These are phyloP conservation scores for Plagodis pulveraria DNA, from an alignment of 2,888 invertebrate genomes.

Conservation along the genomic window DNA sequence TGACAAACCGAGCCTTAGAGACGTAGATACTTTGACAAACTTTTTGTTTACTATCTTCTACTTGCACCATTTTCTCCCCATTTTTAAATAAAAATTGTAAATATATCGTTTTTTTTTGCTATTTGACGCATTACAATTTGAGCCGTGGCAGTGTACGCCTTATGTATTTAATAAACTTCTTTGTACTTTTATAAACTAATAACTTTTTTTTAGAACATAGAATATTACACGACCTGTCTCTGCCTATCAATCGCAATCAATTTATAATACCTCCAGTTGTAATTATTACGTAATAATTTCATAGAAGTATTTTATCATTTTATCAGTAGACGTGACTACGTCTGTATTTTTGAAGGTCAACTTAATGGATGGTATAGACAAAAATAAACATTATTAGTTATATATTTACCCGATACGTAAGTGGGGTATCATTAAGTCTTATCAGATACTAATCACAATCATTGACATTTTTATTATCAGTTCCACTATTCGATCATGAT, in stretches of 20 bases:
- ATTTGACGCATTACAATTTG: constrained; percentile 23
- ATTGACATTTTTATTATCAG: constrained; percentile 1
- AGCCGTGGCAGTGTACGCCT: constrained; percentile 15
- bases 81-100: constrained; percentile 12
- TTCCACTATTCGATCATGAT: too few relatives aligned
- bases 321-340: not conserved
- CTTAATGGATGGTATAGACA: not conserved
- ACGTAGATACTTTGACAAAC: too few relatives aligned
- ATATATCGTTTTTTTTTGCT: constrained; percentile 16
- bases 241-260: not conserved
- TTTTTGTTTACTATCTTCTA: constrained; percentile 10
- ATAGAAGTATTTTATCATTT: constrained; percentile 14
- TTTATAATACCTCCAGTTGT: constrained; percentile 8
- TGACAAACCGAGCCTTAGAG: too few relatives aligned
- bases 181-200: constrained; percentile 17
- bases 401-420: too few relatives aligned
- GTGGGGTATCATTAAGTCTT: constrained; percentile 17
- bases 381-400: too few relatives aligned
- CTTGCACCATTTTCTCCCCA: constrained; percentile 13
- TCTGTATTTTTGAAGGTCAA: not conserved
- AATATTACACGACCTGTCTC: too few relatives aligned
- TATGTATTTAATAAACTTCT: constrained; percentile 2
- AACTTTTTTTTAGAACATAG: too few relatives aligned
- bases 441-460: constrained; percentile 22
- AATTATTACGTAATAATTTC: constrained; percentile 30